phyloP scores from a whole-genome alignment of 2,888 invertebrate species.

The Apamea crenata region DNA sequence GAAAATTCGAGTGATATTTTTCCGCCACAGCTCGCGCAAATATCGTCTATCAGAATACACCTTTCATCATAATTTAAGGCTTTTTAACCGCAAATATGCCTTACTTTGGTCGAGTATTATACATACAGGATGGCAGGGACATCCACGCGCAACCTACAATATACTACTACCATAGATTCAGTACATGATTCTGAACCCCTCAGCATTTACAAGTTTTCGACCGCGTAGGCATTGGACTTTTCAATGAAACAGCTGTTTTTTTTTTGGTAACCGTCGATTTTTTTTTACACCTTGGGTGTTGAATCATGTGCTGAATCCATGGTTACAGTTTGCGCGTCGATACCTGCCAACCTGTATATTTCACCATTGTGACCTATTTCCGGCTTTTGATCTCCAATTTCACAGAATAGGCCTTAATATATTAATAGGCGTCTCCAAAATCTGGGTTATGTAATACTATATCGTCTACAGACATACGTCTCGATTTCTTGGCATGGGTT shows the following conservation, averaged over 20 bases:
- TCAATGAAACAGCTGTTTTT: no score
- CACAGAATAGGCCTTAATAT: background rate
- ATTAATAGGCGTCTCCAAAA: background rate
- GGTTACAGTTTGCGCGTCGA: no score
- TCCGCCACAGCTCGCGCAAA: background rate
- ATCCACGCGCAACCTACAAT: no score
- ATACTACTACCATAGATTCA: no score
- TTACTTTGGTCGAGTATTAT: background rate
- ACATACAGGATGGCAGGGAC: no score
- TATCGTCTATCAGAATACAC: background rate
- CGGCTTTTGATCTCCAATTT: background rate
- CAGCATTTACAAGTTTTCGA: no score
- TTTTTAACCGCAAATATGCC: background rate
- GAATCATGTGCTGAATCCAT: no score
- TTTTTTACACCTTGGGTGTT: no score
- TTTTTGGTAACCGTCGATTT: no score
- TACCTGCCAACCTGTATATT: background rate
- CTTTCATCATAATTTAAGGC: background rate
- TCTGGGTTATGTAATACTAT: background rate
- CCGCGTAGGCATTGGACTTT: no score
- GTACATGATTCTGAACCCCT: no score
- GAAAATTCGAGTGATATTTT: background rate
- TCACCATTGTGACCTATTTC: background rate
- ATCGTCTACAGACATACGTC: background rate
- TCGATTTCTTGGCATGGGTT: constrained; percentile 14